phyloP scores from a whole-genome alignment of 2,888 invertebrate genomes.

The Hesperia comma region DNA sequence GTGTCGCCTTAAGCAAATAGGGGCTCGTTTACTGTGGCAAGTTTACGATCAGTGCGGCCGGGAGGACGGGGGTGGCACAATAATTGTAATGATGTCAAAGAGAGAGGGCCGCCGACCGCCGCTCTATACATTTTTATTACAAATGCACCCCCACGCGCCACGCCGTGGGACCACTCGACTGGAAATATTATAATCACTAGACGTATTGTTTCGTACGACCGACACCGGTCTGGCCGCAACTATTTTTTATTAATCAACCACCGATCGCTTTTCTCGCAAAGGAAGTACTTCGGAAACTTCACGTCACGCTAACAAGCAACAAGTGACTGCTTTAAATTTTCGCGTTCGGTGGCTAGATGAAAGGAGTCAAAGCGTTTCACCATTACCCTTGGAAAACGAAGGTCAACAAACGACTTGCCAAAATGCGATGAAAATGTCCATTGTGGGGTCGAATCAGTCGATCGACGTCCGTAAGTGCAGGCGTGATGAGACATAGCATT shows the following conservation, averaged over 20 bases:
- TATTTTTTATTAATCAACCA: constrained; percentile 34
- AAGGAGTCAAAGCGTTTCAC: constrained; percentile 1
- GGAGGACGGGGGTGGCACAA: constrained; percentile 62
- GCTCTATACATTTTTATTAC: constrained; percentile 67
- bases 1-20: constrained; percentile 47
- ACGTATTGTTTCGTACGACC: constrained; percentile 67
- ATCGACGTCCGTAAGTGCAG: constrained; percentile 46
- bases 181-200: constrained; percentile 77
- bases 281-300: neutral
- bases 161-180: constrained; percentile 67
- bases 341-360: neutral
- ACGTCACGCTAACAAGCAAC: constrained; percentile 13
- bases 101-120: constrained; percentile 51
- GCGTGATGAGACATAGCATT: constrained; percentile 52
- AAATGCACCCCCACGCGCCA: constrained; percentile 59
- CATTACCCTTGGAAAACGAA: constrained; percentile 41
- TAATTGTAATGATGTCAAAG: constrained; percentile 74
- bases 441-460: constrained; percentile 42
- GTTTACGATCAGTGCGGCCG: constrained; percentile 51
- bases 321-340: constrained; percentile 11
- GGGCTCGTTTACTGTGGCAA: constrained; percentile 52
- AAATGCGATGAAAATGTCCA: constrained; percentile 42
- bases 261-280: constrained; percentile 9
- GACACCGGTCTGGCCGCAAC: constrained; percentile 47
- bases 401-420: constrained; percentile 35